These are phyloP conservation scores for Cottus gobio DNA, from an alignment of 2,113 vertebrate species.

Conservation along the genomic window DNA sequence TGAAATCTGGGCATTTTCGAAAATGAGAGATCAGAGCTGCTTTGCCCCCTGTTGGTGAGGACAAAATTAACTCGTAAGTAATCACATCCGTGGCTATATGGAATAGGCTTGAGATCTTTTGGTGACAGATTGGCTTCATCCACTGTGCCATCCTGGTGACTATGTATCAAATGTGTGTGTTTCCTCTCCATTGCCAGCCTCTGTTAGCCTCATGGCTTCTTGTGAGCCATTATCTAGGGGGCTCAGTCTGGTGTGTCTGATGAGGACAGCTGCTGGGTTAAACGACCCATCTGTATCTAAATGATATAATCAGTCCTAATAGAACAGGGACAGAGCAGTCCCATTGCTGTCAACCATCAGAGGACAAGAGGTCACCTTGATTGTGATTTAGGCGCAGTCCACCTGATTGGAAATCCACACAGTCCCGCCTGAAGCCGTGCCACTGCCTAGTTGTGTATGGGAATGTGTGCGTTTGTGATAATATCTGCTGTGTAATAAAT, in stretches of 20 bases:
- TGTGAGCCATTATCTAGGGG: slow-evolving; percentile 67
- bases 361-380: slow-evolving; percentile 74
- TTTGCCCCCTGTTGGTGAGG: background rate
- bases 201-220: slow-evolving; percentile 41
- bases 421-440: background rate
- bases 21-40: background rate
- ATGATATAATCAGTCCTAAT: slow-evolving; percentile 78
- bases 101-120: background rate
- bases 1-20: background rate
- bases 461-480: slow-evolving; percentile 2
- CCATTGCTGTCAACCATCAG: slow-evolving; percentile 63
- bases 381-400: slow-evolving; percentile 31
- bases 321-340: slow-evolving; percentile 68
- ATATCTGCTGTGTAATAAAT: slow-evolving; percentile 6
- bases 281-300: slow-evolving; percentile 76
- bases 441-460: background rate
- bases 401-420: slow-evolving; percentile 39
- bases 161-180: slow-evolving; percentile 34
- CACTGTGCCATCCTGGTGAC: slow-evolving; percentile 2
- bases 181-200: slow-evolving; percentile 48
- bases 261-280: slow-evolving; percentile 79
- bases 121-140: slow-evolving; percentile 12
- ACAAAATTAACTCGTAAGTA: background rate
- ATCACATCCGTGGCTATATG: background rate
- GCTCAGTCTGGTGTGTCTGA: slow-evolving; percentile 71